Evolutionary conservation across 1,140 invertebrate species (phyloP).

Genomic region (Ephestia elutella): DNA sequence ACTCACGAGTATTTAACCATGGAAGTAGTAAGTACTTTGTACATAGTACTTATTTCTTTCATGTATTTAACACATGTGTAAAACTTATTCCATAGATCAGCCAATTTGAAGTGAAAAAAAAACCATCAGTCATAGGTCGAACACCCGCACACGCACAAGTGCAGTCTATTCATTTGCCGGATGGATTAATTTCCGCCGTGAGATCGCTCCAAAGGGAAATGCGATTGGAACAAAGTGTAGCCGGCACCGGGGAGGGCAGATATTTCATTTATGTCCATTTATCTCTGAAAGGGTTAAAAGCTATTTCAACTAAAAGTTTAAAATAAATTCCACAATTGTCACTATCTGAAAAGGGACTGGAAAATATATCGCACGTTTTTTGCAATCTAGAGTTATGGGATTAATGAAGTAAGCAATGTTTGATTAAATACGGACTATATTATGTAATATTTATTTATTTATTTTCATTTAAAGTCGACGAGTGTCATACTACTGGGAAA

Average conservation of each 20-base stretch:
- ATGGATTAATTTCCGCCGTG: conserved; percentile 69
- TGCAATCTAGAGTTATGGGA: too few species aligned
- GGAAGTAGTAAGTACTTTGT: too few species aligned
- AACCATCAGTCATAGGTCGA: conserved; percentile 43
- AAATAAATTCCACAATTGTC: conserved; percentile 7
- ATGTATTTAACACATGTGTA: too few species aligned
- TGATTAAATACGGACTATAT: too few species aligned
- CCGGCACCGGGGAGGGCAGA: conserved; percentile 28
- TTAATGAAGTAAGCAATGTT: too few species aligned
- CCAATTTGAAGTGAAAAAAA: conserved; percentile 18
- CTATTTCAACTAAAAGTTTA: conserved; percentile 25
- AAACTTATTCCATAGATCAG: not conserved
- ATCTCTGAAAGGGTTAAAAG: conserved; percentile 41
- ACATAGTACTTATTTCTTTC: too few species aligned
- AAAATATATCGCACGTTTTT: not conserved
- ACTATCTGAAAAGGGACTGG: not conserved
- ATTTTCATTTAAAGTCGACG: too few species aligned
- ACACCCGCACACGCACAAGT: conserved; percentile 59
- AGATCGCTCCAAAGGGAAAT: conserved; percentile 67
- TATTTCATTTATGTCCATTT: conserved; percentile 58
- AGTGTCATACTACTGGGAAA: too few species aligned
- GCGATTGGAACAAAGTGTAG: conserved; percentile 64
- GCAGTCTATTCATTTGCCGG: conserved; percentile 68
- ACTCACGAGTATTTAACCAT: too few species aligned
- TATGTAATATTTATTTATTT: too few species aligned